phyloP scores from a whole-genome alignment of 2,888 invertebrate genomes.

The Marronus borbonicus region DNA sequence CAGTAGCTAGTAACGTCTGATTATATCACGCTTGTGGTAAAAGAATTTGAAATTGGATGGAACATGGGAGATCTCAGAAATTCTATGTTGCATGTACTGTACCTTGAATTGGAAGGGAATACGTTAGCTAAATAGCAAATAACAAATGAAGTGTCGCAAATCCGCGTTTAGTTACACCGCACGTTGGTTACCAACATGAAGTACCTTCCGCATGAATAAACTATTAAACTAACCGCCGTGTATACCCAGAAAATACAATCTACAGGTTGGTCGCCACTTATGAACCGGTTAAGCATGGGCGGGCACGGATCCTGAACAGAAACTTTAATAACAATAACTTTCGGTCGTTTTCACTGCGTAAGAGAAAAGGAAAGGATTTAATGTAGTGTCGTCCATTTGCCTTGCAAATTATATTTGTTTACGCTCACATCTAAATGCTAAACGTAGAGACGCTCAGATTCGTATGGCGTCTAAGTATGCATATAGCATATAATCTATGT shows the following conservation, averaged over 20 bases:
- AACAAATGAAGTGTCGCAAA: no score
- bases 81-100: no score
- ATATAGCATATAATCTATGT: neutral
- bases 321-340: slow-evolving; percentile 47
- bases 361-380: slow-evolving; percentile 40
- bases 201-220: slow-evolving; percentile 21
- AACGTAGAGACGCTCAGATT: neutral
- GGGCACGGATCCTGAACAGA: slow-evolving; percentile 11
- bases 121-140: no score
- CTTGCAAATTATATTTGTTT: slow-evolving; percentile 47
- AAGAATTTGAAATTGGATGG: no score
- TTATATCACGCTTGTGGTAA: no score
- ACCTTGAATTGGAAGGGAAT: no score
- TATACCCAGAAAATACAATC: slow-evolving; percentile 35
- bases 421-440: slow-evolving; percentile 32
- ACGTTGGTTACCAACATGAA: neutral
- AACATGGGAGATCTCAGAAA: no score
- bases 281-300: slow-evolving; percentile 40
- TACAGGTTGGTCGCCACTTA: slow-evolving; percentile 44
- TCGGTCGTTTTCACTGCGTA: slow-evolving; percentile 25
- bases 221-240: slow-evolving; percentile 9
- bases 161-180: no score
- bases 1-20: no score
- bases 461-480: neutral
- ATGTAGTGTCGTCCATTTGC: slow-evolving; percentile 35